Percentiles rank a stretch among this genome's conserved stretches.
Evolutionary conservation across 2,797 vertebrate species (phyloP).

Genomic region (Crocodylus rhombifer): DNA sequence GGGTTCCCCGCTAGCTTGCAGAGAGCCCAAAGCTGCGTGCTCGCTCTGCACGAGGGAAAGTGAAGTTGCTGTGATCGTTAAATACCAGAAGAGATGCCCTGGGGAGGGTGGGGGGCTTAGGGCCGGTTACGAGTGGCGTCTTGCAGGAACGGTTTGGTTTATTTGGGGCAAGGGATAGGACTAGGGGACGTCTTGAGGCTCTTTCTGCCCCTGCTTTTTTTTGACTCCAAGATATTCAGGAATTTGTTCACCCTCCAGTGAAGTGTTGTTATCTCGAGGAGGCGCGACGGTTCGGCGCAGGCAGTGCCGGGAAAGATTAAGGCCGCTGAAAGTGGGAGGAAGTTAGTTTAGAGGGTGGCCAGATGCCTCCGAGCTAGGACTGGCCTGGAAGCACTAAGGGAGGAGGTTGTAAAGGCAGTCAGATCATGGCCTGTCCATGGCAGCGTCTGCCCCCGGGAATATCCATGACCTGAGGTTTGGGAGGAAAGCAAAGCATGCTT

Average conservation of each 20-base stretch:
- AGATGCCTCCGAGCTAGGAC: background rate
- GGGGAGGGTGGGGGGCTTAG: too few species aligned
- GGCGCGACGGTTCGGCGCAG: background rate
- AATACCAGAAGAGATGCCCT: too few species aligned
- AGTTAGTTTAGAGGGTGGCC: background rate
- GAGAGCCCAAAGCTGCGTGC: constrained; percentile 55
- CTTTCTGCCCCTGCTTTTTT: too few species aligned
- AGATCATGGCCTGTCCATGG: background rate
- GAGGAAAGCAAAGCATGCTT: background rate
- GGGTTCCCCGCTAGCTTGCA: constrained; percentile 36
- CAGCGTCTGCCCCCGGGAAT: background rate
- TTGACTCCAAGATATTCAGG: background rate
- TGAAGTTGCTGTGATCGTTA: too few species aligned
- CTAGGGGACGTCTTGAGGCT: too few species aligned
- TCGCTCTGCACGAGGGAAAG: constrained; percentile 31
- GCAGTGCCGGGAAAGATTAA: background rate
- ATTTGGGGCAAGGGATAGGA: too few species aligned
- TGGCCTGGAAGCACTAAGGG: background rate
- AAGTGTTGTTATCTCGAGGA: background rate
- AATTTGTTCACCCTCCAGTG: background rate
- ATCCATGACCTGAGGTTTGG: background rate
- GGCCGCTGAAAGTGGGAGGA: background rate
- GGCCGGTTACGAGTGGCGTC: too few species aligned
- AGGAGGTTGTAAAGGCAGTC: background rate
- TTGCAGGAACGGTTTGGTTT: too few species aligned